Conservation (phyloP, 2,113 vertebrate genomes). For the Trinectes maculatus region DNA sequence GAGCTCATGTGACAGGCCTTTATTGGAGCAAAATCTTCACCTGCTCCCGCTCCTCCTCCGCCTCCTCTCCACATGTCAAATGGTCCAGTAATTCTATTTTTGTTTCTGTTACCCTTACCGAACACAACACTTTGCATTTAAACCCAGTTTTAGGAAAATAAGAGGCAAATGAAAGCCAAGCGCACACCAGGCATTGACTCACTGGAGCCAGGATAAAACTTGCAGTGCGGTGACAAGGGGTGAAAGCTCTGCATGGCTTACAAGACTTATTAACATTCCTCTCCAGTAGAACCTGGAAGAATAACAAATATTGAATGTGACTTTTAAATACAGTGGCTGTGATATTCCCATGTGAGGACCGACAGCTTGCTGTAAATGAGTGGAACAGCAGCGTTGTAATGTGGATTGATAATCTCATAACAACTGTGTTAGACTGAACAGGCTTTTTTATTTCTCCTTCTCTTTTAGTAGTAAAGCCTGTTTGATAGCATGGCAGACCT, state of each 20-base stretch:
- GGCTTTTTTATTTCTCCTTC: conserved; percentile 54
- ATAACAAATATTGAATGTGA: conserved; percentile 63
- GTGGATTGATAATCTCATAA: conserved; percentile 74
- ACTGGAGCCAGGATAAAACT: conserved; percentile 34
- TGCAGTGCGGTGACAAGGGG: conserved; percentile 50
- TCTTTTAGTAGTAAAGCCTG: conserved; percentile 46
- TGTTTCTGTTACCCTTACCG: not conserved
- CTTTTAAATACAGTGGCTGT: conserved; percentile 63
- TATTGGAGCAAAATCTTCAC: not conserved
- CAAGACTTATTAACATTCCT: conserved; percentile 61
- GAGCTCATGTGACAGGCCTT: conserved; percentile 13
- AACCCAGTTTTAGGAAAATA: conserved; percentile 26
- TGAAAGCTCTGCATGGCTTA: conserved; percentile 41
- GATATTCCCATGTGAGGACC: conserved; percentile 54
- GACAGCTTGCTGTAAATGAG: conserved; percentile 58
- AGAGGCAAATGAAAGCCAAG: conserved; percentile 23
- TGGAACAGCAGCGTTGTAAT: conserved; percentile 66
- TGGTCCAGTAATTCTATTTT: conserved; percentile 9
- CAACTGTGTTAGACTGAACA: conserved; percentile 60
- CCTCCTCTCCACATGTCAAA: conserved; percentile 6
- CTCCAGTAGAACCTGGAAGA: conserved; percentile 39
- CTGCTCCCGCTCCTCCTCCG: not conserved
- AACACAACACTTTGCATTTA: conserved; percentile 4
- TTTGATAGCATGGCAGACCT: conserved; percentile 55
- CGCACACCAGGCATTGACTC: conserved; percentile 17